Base-by-base conservation (phyloP, 2,113 vertebrate genomes). In the Epinephelus fuscoguttatus region DNA sequence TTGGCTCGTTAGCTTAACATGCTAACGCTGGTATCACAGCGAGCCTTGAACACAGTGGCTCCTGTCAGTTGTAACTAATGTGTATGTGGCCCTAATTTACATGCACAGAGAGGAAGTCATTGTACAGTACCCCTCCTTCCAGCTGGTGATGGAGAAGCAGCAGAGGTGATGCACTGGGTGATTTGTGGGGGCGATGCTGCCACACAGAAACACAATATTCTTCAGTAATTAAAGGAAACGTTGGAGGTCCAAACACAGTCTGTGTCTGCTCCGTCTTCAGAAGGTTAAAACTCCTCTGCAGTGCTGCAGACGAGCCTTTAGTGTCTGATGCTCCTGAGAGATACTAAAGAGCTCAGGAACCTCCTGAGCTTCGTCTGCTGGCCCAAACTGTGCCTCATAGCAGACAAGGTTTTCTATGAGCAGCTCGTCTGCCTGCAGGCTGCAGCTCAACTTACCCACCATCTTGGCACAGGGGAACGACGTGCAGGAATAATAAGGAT, bases 11-110 rank as follows among this genome's bases (percentile, higher is more conserved):
- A 92, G 75, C 84, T 60, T 72, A 63, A 80, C 57, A 89, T 87
- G 91, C 85, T 90, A 90, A 89, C 45, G 63, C 50, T 69, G 4
- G 13, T 61, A 81, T 73, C 85, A 50, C 72, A 82, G 59, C 82
- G 40, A 70, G 66, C 73, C 63, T 61, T 78, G 63, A 55, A 49
- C 78, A 73, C 78, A 53, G 77, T 27, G 72, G 75, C 82, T 88
- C 87, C 85, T 61, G 86, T 92, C 90, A 89, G 59, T 75, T 56
- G 74, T 83, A n/a, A 87, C 72, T 90, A 92, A 91, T 84, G 61
- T 85, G 79, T 76, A 47, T 55, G 76, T 84, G 81, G 70, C 69
- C 84, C 80, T 81, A 80, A 90, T 92, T 90, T 86, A 84, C 72
- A 82, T 75, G 72, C 75, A 80, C 69, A 69, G 53, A 84, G 70